Evolutionary conservation across 2,888 invertebrate species (phyloP).

Genomic region (Liposcelis brunnea): DNA sequence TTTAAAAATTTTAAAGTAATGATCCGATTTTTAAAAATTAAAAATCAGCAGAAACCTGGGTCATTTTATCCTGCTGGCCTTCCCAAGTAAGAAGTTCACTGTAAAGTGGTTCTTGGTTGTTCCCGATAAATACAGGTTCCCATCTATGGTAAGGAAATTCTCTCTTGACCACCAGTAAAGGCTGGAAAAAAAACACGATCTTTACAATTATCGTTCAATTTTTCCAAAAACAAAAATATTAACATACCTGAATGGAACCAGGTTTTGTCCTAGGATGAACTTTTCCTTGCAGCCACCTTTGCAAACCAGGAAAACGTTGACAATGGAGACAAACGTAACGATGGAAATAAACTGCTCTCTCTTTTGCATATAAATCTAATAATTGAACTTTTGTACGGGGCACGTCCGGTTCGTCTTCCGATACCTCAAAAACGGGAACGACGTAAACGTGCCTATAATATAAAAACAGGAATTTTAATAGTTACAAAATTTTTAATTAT

Average conservation of each 20-base stretch:
- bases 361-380: slow-evolving; percentile 31
- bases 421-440: slow-evolving; percentile 53
- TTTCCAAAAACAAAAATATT: too few relatives aligned
- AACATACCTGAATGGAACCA: not conserved
- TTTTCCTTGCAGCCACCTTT: slow-evolving; percentile 35
- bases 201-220: too few relatives aligned
- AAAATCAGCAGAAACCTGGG: slow-evolving; percentile 38
- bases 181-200: slow-evolving; percentile 26
- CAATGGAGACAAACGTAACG: slow-evolving; percentile 52
- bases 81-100: slow-evolving; percentile 63
- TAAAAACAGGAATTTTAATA: not conserved
- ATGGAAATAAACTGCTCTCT: slow-evolving; percentile 47
- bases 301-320: slow-evolving; percentile 55
- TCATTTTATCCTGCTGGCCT: slow-evolving; percentile 67
- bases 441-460: slow-evolving; percentile 39
- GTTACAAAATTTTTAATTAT: too few relatives aligned
- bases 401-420: slow-evolving; percentile 35
- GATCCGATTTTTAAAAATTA: too few relatives aligned
- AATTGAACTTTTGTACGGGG: slow-evolving; percentile 44
- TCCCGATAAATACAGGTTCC: slow-evolving; percentile 68
- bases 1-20: too few relatives aligned
- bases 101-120: slow-evolving; percentile 55
- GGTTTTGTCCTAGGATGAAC: not conserved
- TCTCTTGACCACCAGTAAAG: slow-evolving; percentile 44
- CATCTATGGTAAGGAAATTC: slow-evolving; percentile 59